Evolutionary conservation across 2,797 vertebrate species (phyloP).

Genomic region (Coendou prehensilis): DNA sequence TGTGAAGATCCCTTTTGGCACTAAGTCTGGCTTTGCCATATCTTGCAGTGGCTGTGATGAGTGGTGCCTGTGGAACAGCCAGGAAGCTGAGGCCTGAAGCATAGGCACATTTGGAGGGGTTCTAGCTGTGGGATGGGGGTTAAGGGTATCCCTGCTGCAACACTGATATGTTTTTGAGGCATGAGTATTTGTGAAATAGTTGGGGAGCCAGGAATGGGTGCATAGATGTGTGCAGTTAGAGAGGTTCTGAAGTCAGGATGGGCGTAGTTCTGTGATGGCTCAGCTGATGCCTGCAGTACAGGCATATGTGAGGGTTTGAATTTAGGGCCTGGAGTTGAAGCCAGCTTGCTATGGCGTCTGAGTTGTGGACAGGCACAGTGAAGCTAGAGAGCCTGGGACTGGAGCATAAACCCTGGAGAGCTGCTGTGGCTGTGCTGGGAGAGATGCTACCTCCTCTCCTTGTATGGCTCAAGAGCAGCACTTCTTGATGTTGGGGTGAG

Average conservation of each 20-base stretch:
- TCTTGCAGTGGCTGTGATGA: not conserved
- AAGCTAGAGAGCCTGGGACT: not conserved
- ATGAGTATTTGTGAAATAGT: not conserved
- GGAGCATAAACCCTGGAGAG: not conserved
- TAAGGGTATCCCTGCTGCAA: not conserved
- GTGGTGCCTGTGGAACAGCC: not conserved
- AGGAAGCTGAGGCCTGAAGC: not conserved
- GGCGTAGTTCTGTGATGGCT: not conserved
- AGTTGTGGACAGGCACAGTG: not conserved
- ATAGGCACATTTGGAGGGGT: not conserved
- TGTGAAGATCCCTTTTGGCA: not conserved
- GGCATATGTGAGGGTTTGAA: not conserved
- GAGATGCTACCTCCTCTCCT: not conserved
- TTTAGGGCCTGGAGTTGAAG: not conserved
- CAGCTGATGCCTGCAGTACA: no score
- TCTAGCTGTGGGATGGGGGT: accelerated
- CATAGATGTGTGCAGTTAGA: not conserved
- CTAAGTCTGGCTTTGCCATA: not conserved
- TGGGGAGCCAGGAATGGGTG: not conserved
- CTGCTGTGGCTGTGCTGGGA: not conserved
- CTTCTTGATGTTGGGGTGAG: not conserved
- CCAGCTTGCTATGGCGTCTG: not conserved
- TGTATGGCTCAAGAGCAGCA: not conserved
- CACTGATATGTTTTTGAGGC: not conserved
- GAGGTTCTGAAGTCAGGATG: not conserved